Evolutionary conservation across 2,888 invertebrate genomes (phyloP).

Genomic region (Eristalis pertinax): DNA sequence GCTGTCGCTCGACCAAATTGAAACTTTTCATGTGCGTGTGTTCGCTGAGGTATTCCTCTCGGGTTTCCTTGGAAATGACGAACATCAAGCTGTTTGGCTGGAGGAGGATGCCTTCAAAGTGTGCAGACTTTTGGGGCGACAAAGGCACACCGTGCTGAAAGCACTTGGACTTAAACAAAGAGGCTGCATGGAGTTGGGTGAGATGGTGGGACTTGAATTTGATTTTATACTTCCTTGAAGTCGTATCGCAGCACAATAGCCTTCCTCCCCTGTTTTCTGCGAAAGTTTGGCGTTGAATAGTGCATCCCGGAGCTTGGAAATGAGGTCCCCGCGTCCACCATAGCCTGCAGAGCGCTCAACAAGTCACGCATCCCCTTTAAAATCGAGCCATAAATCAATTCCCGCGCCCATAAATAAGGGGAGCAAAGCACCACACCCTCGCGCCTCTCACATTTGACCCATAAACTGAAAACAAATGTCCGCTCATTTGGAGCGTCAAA

Average conservation of each 20-base stretch:
- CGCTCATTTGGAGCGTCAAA: slow-evolving; percentile 1
- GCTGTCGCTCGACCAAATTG: neutral
- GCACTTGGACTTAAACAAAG: neutral
- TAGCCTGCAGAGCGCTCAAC: too few relatives aligned
- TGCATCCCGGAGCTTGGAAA: too few relatives aligned
- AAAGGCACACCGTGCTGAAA: neutral
- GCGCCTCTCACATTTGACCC: neutral
- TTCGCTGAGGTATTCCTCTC: slow-evolving; percentile 10
- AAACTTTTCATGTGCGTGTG: slow-evolving; percentile 16
- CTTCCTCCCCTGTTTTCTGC: too few relatives aligned
- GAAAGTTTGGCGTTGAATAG: too few relatives aligned
- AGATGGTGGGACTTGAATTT: too few relatives aligned
- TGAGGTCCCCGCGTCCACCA: too few relatives aligned
- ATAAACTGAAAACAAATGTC: neutral
- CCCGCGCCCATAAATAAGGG: neutral
- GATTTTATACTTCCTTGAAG: too few relatives aligned
- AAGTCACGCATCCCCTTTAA: too few relatives aligned
- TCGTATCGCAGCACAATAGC: too few relatives aligned
- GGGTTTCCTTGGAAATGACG: slow-evolving; percentile 23
- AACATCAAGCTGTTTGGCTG: neutral
- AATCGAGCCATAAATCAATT: too few relatives aligned
- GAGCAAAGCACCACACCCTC: neutral
- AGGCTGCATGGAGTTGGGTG: too few relatives aligned
- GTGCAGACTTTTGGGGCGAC: neutral
- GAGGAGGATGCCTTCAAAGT: neutral